Percentiles rank a stretch among this genome's conserved stretches.
Evolutionary conservation across 2,113 vertebrate genomes (phyloP).

Genomic region (Tyrannus savana): DNA sequence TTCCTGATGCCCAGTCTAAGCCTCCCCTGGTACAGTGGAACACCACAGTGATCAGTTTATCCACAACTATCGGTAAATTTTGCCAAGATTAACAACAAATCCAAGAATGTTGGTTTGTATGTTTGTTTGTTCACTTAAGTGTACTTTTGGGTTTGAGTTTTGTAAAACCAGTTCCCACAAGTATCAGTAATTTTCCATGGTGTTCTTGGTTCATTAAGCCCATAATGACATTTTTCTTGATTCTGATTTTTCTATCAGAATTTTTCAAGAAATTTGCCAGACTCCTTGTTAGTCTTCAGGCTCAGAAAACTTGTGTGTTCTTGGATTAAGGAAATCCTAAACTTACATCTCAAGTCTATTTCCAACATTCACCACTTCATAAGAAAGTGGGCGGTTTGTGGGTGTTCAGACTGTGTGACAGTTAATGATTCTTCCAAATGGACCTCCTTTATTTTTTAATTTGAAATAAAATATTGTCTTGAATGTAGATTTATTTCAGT

Average conservation of each 20-base stretch:
- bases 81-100: background rate
- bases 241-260: background rate
- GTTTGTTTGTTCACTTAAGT: accelerated
- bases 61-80: background rate
- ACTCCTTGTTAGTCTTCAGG: background rate
- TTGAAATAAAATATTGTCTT: background rate
- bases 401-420: background rate
- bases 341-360: background rate
- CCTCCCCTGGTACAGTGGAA: background rate
- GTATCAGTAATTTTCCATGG: background rate
- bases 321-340: background rate
- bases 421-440: background rate
- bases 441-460: background rate
- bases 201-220: background rate
- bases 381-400: background rate
- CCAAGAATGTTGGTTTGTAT: background rate
- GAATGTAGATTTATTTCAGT: background rate
- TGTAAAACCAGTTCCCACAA: background rate
- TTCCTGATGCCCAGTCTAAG: background rate
- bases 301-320: background rate
- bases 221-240: background rate
- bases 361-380: background rate
- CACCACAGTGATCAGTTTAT: background rate
- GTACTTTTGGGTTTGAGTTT: background rate
- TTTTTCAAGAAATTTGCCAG: background rate